phyloP scores from a whole-genome alignment of 2,888 invertebrate species.

The Sipha maydis region DNA sequence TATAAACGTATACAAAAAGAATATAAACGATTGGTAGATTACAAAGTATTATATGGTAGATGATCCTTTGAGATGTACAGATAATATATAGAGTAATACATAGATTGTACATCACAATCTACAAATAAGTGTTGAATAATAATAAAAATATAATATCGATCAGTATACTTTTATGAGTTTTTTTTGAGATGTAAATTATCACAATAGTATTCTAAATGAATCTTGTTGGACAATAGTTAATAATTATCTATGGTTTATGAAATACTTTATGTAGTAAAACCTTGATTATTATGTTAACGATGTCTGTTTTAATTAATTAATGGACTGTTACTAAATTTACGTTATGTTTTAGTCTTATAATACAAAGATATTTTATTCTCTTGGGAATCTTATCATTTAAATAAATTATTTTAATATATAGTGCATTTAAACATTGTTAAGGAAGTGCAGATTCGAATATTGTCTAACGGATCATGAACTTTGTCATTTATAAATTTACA shows the following conservation, averaged over 20 bases:
- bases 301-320: background rate
- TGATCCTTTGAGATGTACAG: too few species aligned
- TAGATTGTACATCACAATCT: too few species aligned
- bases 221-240: background rate
- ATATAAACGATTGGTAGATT: too few species aligned
- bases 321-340: background rate
- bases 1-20: too few species aligned
- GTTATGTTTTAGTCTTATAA: background rate
- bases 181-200: too few species aligned
- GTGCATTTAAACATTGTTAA: background rate
- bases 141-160: too few species aligned
- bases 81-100: too few species aligned
- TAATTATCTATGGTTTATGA: background rate
- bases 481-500: constrained; percentile 20
- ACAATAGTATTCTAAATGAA: background rate
- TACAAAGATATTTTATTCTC: background rate
- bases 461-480: constrained; percentile 23
- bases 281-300: background rate
- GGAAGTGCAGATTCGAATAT: background rate
- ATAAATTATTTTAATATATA: constrained; percentile 23
- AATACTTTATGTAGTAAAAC: background rate
- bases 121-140: too few species aligned
- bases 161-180: too few species aligned
- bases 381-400: background rate
- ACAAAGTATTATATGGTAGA: too few species aligned